Conservation (phyloP, 2,797 vertebrate species). For the Tokudaia muenninki region DNA sequence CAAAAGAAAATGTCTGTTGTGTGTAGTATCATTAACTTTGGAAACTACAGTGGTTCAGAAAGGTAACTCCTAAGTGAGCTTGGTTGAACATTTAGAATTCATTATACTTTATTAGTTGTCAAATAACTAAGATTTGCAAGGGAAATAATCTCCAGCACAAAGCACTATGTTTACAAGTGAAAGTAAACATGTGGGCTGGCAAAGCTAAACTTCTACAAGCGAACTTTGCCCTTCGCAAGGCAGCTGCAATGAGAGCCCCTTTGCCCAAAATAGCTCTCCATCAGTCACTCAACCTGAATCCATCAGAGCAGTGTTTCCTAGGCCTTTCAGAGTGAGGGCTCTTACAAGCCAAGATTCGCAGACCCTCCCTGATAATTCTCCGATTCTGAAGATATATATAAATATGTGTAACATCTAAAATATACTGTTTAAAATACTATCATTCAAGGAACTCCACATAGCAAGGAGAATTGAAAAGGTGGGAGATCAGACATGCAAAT, state of each 20-base stretch:
- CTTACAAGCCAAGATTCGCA: neutral
- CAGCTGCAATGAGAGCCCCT: constrained; percentile 52
- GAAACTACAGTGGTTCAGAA: neutral
- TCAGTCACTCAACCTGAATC: constrained; percentile 14
- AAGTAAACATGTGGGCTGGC: neutral
- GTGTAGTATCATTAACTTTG: constrained; percentile 13
- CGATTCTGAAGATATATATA: neutral
- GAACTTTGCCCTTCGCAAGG: constrained; percentile 56
- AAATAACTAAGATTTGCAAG: constrained; percentile 31
- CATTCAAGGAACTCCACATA: neutral
- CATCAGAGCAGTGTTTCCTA: neutral
- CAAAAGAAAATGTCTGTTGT: neutral
- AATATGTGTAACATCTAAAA: neutral
- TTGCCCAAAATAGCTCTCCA: constrained; percentile 63
- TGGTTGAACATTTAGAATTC: constrained; percentile 6
- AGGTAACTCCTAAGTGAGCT: neutral
- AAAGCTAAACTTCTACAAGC: constrained; percentile 4
- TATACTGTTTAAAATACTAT: neutral
- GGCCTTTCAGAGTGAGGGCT: neutral
- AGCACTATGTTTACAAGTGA: neutral
- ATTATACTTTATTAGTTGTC: constrained; percentile 9
- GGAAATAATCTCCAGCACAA: neutral
- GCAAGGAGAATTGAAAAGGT: neutral
- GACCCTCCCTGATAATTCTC: neutral
- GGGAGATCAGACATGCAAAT: neutral